A percentile compares a stretch with the other conserved stretches of the same genome.
Conservation (phyloP, 2,888 invertebrate genomes). For the Ptilodon capucinus region DNA sequence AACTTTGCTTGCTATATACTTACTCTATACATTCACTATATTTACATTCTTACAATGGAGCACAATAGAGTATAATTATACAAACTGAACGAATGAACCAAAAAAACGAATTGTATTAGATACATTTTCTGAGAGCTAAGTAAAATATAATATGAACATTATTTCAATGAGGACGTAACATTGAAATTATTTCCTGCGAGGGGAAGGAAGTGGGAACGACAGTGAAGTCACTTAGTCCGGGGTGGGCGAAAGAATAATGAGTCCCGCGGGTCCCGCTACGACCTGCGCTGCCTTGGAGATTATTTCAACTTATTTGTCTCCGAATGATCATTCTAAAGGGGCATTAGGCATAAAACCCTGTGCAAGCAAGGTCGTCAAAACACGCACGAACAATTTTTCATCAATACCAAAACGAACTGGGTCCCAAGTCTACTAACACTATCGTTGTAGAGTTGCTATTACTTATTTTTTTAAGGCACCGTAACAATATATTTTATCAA, state of each 20-base stretch:
- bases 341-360: conserved; percentile 53
- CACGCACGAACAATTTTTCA: too few species aligned
- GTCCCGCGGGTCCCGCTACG: conserved; percentile 40
- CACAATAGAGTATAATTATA: neutral
- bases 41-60: conserved; percentile 11
- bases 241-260: conserved; percentile 69
- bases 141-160: conserved; percentile 2
- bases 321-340: conserved; percentile 48
- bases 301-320: conserved; percentile 68
- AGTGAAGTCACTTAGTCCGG: conserved; percentile 67
- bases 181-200: conserved; percentile 64
- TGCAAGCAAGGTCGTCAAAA: too few species aligned
- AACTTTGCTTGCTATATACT: conserved; percentile 62
- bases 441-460: too few species aligned
- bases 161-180: conserved; percentile 57
- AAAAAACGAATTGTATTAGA: neutral
- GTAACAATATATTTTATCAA: too few species aligned
- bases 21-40: conserved; percentile 38
- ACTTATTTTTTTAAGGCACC: too few species aligned
- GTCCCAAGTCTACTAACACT: too few species aligned
- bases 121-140: neutral
- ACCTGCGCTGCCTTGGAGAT: conserved; percentile 36
- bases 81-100: neutral
- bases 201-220: conserved; percentile 71
- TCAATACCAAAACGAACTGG: too few species aligned